Conservation (phyloP, 2,797 vertebrate genomes). For the Etheostoma nigrum region DNA sequence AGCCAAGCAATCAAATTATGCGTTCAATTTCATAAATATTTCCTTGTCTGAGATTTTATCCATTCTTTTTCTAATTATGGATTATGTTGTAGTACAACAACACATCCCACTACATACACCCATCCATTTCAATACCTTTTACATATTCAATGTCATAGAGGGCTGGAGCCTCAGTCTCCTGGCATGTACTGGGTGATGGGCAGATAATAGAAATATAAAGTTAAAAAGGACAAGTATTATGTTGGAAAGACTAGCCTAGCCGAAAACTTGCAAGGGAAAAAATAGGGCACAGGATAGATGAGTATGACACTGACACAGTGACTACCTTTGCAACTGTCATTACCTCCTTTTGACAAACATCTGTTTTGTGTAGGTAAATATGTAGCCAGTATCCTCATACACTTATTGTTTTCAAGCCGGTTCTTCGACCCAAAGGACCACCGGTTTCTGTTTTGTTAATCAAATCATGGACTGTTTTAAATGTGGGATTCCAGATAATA, state of each 20-base stretch:
- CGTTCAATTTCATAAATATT: slow-evolving; percentile 28
- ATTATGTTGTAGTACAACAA: neutral
- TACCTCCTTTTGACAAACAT: neutral
- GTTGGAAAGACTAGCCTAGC: neutral
- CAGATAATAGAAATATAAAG: neutral
- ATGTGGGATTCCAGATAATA: neutral
- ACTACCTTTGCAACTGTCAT: neutral
- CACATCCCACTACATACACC: neutral
- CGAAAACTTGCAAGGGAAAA: neutral
- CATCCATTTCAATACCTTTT: neutral
- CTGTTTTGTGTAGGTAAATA: neutral
- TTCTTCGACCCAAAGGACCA: neutral
- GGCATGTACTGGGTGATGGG: no score
- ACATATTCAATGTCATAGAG: no score
- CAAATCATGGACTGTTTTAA: neutral
- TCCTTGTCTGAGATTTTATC: neutral
- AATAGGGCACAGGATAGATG: no score
- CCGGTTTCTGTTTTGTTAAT: neutral
- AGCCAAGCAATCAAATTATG: slow-evolving; percentile 15
- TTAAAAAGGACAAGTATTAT: neutral
- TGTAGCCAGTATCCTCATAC: neutral
- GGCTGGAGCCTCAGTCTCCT: no score
- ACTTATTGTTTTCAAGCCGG: neutral
- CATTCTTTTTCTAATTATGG: neutral
- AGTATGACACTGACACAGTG: neutral